Percentiles rank a stretch among this genome's conserved stretches.
Conservation (phyloP, 2,888 invertebrate genomes). For the Leptogaster cylindrica region DNA sequence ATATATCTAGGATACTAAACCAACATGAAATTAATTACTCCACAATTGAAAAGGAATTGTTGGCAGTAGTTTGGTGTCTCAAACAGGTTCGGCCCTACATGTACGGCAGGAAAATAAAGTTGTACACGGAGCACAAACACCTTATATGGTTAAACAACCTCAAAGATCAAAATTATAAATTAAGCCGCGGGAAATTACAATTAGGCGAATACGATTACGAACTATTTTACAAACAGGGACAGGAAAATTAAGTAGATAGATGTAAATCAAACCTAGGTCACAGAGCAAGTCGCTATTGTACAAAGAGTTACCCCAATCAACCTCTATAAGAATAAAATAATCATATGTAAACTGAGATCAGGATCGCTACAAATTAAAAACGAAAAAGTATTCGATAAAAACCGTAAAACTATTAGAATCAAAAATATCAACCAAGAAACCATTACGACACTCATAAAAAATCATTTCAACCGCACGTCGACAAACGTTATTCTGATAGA, state of each 20-base stretch:
- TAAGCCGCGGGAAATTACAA: constrained; percentile 4
- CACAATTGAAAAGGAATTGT: constrained; percentile 37
- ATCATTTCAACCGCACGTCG: background rate
- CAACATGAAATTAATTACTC: constrained; percentile 49
- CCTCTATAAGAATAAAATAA: constrained; percentile 19
- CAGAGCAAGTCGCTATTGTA: background rate
- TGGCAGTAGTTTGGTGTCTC: constrained; percentile 12
- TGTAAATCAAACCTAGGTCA: background rate
- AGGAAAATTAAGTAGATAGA: constrained; percentile 5
- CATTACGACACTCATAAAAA: background rate
- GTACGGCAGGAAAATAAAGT: no score
- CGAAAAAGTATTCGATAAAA: constrained; percentile 8
- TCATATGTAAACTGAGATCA: background rate
- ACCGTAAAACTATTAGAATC: background rate
- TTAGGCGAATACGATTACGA: constrained; percentile 13
- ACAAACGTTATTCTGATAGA: background rate
- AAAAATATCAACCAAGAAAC: background rate
- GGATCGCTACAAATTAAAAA: constrained; percentile 10
- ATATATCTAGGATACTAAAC: constrained; percentile 1
- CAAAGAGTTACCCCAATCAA: constrained; percentile 13
- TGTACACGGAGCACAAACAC: background rate
- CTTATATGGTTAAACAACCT: background rate
- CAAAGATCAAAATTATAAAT: constrained; percentile 2
- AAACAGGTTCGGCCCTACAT: background rate
- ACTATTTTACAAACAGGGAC: constrained; percentile 12